Evolutionary conservation across 2,888 invertebrate genomes (phyloP), one percentile per base, ranked within the genome.

Genomic region (Caenorhabditis sp.): DNA sequence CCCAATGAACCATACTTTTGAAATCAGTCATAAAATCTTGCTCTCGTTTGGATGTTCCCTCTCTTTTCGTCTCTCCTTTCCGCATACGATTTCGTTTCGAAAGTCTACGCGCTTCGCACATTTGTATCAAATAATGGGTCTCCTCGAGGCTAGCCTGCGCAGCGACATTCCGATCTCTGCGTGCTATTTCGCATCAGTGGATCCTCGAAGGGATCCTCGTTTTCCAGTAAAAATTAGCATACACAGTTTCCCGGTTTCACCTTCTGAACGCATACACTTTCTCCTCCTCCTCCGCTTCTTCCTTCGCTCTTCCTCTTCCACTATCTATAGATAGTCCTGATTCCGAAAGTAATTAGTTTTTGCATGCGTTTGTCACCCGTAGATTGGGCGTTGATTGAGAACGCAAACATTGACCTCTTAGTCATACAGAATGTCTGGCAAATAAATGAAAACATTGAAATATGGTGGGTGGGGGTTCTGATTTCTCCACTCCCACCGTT

Each of bases 81-180:
- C 68, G 24, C 74, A 20, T 67, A 58, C 53, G 44, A 47, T 65
- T 20, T 58, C 65, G 51, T 64, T 70, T 70, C 8, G 55, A 55
- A 47, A 55, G 55, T 28, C 55, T 28, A 26, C 28, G 28, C 55
- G 55, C 51, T 74, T 74, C 74, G 65, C 74, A 74, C 74, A 74
- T 74, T 74, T 65, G 74, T 74, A 67, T 74, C 74, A 74, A 74
- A 74, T 74, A 74, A 74, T 74, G 74, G 65, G 65, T 50, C 50
- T 65, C 44, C 11, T 51, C 50, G 22, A 18, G 13, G 50, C 72
- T 61, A 50, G 13, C 37, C 72, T 61, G 58, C 72, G 64, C 65
- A 64, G 65, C 62, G 24, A 65, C 74, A 74, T 74, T 74, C 74
- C 74, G 47, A 62, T 72, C 72, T 35, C 65, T 32, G 18, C 55